Base-by-base conservation (phyloP, 2,888 invertebrate genomes). In the Anthophora plumipes region DNA sequence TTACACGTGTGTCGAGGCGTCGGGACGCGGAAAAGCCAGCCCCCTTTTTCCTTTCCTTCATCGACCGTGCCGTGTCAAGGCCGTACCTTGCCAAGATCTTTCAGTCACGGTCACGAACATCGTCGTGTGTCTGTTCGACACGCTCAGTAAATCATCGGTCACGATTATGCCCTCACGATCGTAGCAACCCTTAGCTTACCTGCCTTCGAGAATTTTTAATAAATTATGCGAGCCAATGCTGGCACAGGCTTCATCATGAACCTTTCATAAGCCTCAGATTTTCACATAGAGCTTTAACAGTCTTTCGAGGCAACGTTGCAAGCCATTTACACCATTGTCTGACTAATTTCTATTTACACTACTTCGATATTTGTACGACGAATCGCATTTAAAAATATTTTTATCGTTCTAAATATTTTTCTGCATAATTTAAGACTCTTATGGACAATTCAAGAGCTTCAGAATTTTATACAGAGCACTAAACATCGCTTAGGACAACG, bases 101-200 rank as follows among this genome's bases (percentile, higher is more conserved):
- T 73, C 76, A 84, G 82, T 87, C 87, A 87, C 84, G 87, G 87
- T 86, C 87, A 86, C 87, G 86, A 86, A 84, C 86, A 71, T 69
- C 63, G 46, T 43, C 61, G 66, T 39, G 50, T 66, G 72, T 75
- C 85, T 55, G 48, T 78, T 76, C 50, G 54, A 70, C 67, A 43
- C 77, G 60, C 25, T 48, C 25, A 22, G 43, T 41, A 43, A 76
- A 72, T 77, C 63, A 76, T 71, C 41, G 48, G 50, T 25, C 52
- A 48, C 76, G 71, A 75, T 71, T 71, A 68, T 22, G 55, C 41
- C 43, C 48, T 68, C 70, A 39, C 60, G 39, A 41, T 20, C 20
- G n/a, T n/a, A n/a, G n/a, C 57, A 12, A 17, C 46, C 60, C 22
- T 31, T 31, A 22, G 0, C 17, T n/a, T 17, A n/a, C 50, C 39